These are phyloP conservation scores for Laterallus jamaicensis DNA, from an alignment of 2,113 vertebrate species.

Conservation along the genomic window DNA sequence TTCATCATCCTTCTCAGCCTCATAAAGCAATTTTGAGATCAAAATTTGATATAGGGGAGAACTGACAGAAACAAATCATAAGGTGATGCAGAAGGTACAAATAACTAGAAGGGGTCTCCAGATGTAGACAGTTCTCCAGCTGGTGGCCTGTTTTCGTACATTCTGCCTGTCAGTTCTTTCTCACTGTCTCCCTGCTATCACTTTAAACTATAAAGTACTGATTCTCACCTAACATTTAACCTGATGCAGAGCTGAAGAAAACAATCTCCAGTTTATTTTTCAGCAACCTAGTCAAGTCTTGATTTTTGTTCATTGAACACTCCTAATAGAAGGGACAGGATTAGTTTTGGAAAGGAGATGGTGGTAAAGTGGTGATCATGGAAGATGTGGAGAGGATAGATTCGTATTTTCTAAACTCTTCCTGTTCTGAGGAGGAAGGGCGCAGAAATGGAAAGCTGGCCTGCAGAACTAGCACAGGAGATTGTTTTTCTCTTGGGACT, in stretches of 20 bases:
- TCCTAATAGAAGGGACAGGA: neutral
- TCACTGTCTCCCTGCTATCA: neutral
- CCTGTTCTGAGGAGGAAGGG: neutral
- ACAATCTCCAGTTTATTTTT: neutral
- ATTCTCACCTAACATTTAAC: neutral
- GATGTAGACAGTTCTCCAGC: neutral
- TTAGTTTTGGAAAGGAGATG: neutral
- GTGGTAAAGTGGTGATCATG: neutral
- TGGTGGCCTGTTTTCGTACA: neutral
- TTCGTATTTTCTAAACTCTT: neutral
- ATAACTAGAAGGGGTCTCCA: neutral
- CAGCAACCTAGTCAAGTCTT: neutral
- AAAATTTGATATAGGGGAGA: neutral
- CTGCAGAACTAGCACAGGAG: neutral
- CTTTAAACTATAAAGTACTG: neutral
- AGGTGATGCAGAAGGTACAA: neutral
- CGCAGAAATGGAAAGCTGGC: neutral
- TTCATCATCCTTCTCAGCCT: neutral
- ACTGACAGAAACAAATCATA: neutral
- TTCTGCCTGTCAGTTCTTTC: neutral
- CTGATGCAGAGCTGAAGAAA: neutral
- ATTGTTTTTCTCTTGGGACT: conserved; percentile 8
- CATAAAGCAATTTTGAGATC: neutral
- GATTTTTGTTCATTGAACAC: neutral
- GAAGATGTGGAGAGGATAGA: neutral